Evolutionary conservation across 92 coral and sea anemone species (phyloP).

Genomic region (Siderastrea siderea): DNA sequence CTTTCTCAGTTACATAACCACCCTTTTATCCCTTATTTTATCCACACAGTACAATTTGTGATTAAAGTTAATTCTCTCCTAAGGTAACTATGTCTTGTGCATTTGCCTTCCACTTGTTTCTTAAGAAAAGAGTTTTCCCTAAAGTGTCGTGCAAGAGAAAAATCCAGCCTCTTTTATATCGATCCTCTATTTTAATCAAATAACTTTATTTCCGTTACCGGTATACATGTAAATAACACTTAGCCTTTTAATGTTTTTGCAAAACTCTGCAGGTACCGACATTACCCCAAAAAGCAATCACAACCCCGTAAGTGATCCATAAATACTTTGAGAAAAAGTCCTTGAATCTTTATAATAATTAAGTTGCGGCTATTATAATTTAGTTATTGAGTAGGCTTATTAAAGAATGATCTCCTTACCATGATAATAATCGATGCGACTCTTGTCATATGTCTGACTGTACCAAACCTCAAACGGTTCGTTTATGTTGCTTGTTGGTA

Average conservation of each 20-base stretch:
- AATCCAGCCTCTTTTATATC: neutral
- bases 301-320: neutral
- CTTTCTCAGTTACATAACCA: too few species aligned
- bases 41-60: too few species aligned
- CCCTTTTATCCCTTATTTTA: too few species aligned
- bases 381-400: neutral
- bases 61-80: too few species aligned
- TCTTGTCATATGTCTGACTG: constrained; percentile 77
- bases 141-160: neutral
- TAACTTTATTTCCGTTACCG: neutral
- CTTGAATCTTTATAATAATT: neutral
- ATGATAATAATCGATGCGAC: constrained; percentile 92
- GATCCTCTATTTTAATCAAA: neutral
- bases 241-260: neutral
- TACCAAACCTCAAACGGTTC: constrained; percentile 98
- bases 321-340: neutral
- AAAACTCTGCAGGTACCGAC: constrained; percentile 40
- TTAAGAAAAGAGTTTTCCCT: neutral
- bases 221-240: constrained; percentile 13
- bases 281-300: neutral
- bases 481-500: constrained; percentile 86
- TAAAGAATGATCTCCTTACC: constrained; percentile 65
- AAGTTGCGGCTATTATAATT: neutral
- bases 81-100: too few species aligned
- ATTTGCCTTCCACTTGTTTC: neutral